Evolutionary conservation across 2,888 invertebrate species (phyloP).

Genomic region (Leucophenga maculata): DNA sequence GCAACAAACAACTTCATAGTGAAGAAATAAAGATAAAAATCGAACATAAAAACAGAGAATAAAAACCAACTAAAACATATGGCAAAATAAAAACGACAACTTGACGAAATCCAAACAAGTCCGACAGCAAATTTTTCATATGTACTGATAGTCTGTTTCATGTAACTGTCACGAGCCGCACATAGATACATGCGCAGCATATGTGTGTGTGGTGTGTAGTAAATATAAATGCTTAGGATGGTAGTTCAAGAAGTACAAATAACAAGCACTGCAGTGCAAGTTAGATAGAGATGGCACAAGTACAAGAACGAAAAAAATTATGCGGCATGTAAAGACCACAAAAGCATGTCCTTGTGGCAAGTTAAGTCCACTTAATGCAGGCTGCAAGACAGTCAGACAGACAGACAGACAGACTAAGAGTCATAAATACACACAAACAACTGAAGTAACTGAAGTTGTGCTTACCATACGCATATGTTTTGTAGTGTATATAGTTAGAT

Average conservation of each 20-base stretch:
- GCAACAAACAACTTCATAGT: neutral
- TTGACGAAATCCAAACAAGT: constrained; percentile 10
- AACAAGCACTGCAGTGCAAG: neutral
- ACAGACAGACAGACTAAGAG: neutral
- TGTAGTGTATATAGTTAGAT: neutral
- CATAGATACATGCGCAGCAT: neutral
- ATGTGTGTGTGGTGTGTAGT: neutral
- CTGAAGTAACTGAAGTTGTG: too few species aligned
- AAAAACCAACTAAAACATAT: neutral
- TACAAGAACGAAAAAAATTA: constrained; percentile 19
- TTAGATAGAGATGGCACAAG: neutral
- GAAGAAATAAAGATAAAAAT: neutral
- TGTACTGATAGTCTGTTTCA: constrained; percentile 2
- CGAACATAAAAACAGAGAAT: neutral
- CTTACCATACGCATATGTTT: neutral
- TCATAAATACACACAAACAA: constrained; percentile 7
- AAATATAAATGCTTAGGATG: too few species aligned
- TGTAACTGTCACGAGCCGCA: neutral
- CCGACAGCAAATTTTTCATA: constrained; percentile 9
- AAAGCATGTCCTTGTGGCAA: constrained; percentile 62
- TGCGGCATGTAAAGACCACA: constrained; percentile 59
- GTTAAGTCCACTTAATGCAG: constrained; percentile 67
- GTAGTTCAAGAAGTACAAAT: constrained; percentile 6
- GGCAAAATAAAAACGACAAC: neutral
- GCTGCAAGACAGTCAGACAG: constrained; percentile 21